Conservation (phyloP, 2,888 invertebrate genomes). For the Priocnemis perturbator region DNA sequence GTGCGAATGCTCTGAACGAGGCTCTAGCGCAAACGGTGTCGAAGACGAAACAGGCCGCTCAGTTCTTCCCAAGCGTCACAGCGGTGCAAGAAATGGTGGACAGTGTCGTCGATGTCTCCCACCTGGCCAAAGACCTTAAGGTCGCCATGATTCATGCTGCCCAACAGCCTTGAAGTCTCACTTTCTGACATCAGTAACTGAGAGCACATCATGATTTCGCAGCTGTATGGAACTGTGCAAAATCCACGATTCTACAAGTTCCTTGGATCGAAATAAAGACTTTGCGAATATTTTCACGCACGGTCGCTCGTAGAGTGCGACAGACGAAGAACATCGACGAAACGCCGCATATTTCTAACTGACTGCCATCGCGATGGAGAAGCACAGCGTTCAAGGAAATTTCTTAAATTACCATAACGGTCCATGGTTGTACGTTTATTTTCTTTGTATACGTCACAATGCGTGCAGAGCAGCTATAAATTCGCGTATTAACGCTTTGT, state of each 20-base stretch:
- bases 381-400: too few relatives aligned
- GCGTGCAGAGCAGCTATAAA: too few relatives aligned
- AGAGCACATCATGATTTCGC: background rate
- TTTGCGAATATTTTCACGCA: constrained; percentile 12
- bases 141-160: constrained; percentile 84
- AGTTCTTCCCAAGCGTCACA: constrained; percentile 92
- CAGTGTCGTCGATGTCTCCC: constrained; percentile 90
- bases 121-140: constrained; percentile 88
- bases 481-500: too few relatives aligned
- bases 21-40: constrained; percentile 88
- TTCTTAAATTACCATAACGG: too few relatives aligned
- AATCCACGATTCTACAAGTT: constrained; percentile 29
- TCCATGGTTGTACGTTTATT: too few relatives aligned
- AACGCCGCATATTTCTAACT: constrained; percentile 7
- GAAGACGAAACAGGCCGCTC: constrained; percentile 93
- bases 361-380: background rate
- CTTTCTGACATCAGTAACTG: background rate
- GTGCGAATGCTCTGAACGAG: constrained; percentile 88
- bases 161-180: constrained; percentile 71
- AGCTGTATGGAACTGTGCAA: background rate
- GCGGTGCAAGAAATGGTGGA: constrained; percentile 97
- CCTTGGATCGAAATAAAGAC: constrained; percentile 37
- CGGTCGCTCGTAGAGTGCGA: too few relatives aligned
- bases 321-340: too few relatives aligned
- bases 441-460: too few relatives aligned